Conservation (phyloP, 53 echinoderm and acorn worm species). For the Holothuria leucospilota region DNA sequence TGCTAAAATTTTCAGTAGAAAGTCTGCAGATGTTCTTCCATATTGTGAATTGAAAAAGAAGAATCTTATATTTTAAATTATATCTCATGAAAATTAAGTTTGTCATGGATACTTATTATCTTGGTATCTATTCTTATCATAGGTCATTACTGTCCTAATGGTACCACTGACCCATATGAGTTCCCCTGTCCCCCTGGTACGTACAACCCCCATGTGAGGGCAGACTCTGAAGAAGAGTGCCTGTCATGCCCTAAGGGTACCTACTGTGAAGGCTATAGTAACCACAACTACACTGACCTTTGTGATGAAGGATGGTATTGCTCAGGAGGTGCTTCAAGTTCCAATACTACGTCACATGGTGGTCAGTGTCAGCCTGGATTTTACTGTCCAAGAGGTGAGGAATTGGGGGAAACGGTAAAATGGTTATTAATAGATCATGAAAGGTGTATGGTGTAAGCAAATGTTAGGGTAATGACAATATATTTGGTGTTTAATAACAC, state of each 20-base stretch:
- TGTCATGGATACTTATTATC: neutral
- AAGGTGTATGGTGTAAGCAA: too few species aligned
- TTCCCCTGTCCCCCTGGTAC: constrained; percentile 95
- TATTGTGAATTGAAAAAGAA: neutral
- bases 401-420: too few species aligned
- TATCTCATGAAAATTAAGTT: neutral
- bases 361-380: constrained; percentile 93
- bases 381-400: constrained; percentile 93
- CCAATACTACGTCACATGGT: constrained; percentile 80
- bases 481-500: too few species aligned
- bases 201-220: constrained; percentile 79
- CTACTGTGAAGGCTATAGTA: constrained; percentile 94
- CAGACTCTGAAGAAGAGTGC: constrained; percentile 75
- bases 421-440: too few species aligned
- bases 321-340: constrained; percentile 75
- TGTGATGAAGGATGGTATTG: constrained; percentile 98
- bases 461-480: too few species aligned
- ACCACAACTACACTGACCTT: constrained; percentile 91
- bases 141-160: constrained; percentile 96
- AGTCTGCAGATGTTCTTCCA: too few species aligned
- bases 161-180: constrained; percentile 85
- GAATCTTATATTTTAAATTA: neutral
- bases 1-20: too few species aligned
- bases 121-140: neutral
- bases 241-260: constrained; percentile 83